A percentile compares a stretch with the other conserved stretches of the same genome.
These are phyloP conservation scores for Ostrea denselamellosa DNA, from an alignment of 1,140 invertebrate genomes.

Conservation along the genomic window DNA sequence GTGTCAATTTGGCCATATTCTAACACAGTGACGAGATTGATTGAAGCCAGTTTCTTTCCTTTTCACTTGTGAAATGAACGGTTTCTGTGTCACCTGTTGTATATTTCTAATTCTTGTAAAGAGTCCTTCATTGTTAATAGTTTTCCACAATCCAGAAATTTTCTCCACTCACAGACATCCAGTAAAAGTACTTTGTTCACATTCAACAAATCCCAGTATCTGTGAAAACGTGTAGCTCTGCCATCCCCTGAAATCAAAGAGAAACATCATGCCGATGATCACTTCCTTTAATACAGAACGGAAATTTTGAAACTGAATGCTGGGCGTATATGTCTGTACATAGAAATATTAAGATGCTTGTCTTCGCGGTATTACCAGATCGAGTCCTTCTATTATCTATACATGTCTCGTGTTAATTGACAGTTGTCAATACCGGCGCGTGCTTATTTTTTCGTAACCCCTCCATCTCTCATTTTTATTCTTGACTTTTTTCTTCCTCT, in stretches of 20 bases:
- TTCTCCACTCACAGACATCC: neutral
- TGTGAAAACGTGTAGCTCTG: neutral
- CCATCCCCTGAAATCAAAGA: slow-evolving; percentile 19
- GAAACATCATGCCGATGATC: neutral
- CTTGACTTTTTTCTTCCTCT: neutral
- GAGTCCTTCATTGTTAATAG: neutral
- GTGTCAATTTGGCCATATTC: slow-evolving; percentile 28
- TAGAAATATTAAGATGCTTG: slow-evolving; percentile 24
- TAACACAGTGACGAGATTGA: neutral
- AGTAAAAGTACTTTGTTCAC: neutral
- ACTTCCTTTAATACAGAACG: slow-evolving; percentile 14
- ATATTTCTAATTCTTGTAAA: neutral
- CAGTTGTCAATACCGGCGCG: slow-evolving; percentile 25
- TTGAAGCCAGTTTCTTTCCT: slow-evolving; percentile 23
- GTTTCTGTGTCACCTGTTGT: slow-evolving; percentile 25
- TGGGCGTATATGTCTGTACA: neutral
- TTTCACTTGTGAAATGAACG: neutral
- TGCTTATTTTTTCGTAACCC: slow-evolving; percentile 1
- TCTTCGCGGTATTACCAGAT: neutral
- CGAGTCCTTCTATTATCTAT: neutral
- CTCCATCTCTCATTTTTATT: neutral
- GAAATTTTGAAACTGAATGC: neutral
- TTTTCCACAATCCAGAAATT: neutral
- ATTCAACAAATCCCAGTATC: neutral
- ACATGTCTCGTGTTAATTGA: neutral